Evolutionary conservation across 1,140 invertebrate species (phyloP), one percentile per base, ranked within the genome.

Genomic region (Bicyclus anynana): DNA sequence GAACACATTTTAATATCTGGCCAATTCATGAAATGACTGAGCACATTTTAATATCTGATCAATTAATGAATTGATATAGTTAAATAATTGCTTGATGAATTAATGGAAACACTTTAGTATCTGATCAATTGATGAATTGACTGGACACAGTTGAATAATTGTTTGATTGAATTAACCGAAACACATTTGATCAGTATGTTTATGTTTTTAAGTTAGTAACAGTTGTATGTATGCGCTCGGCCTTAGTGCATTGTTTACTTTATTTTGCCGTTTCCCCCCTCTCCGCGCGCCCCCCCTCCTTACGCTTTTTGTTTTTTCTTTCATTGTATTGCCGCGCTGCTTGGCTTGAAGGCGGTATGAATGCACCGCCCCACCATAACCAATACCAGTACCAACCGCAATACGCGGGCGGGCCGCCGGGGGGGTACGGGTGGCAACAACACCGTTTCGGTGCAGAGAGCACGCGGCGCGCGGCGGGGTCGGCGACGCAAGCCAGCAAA

Each of bases 341-440:
- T 86, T 85, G 82, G 83, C 82, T 84, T 87, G 80, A 89, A 89
- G 87, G 88, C 83, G 85, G 84, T 87, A 86, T 87, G 80, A 89
- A 89, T 85, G 84, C 84, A 88, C 86, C 86, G 82, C 80, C 81
- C 66, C 80, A 83, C 75, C 82, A 86, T 83, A 83, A 85, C 70
- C 80, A 82, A 80, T 85, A 86, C 77, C 80, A 82, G 76, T 85
- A 87, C 80, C 82, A 83, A 72, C 79, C 77, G 57, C 77, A 74
- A 78, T 86, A 82, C 75, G 73, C 77, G 67, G 80, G 77, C 73
- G 76, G 75, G 63, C 74, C 70, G 58, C 62, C 62, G 55, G 73
- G 71, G 52, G 76, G 76, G 55, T 83, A 76, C 68, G 80, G 78
- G 69, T 72, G 69, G 75, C 74, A 74, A 67, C 66, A 65, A 71